Evolutionary conservation across 2,888 invertebrate species (phyloP).

Genomic region (Agrotis exclamationis): DNA sequence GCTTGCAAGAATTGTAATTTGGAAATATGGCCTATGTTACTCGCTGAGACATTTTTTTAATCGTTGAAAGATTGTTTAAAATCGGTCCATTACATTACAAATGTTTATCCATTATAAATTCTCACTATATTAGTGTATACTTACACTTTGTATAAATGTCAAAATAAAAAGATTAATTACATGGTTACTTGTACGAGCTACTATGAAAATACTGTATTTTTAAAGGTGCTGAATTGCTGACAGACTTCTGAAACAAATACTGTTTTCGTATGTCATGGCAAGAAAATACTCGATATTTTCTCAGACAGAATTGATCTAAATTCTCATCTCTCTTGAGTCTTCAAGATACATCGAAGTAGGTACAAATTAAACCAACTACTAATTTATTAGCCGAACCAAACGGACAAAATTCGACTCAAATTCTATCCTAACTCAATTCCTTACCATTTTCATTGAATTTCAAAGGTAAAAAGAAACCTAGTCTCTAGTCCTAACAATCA

Average conservation of each 20-base stretch:
- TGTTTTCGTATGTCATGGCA: neutral
- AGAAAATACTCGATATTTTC: neutral
- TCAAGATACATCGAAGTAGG: neutral
- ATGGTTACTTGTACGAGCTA: too few relatives aligned
- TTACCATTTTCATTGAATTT: constrained; percentile 39
- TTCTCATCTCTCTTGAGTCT: neutral
- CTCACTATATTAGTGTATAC: too few relatives aligned
- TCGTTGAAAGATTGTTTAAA: too few relatives aligned
- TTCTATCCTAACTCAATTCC: constrained; percentile 4
- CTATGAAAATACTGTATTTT: too few relatives aligned
- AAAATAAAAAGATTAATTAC: too few relatives aligned
- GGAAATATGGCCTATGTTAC: too few relatives aligned
- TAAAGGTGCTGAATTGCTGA: too few relatives aligned
- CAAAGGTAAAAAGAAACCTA: constrained; percentile 44
- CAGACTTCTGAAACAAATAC: neutral
- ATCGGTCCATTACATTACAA: too few relatives aligned
- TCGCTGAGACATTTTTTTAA: too few relatives aligned
- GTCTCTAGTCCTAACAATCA: constrained; percentile 52
- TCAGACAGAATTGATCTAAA: neutral
- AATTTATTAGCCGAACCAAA: neutral
- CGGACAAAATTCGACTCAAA: constrained; percentile 1
- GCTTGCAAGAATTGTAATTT: too few relatives aligned
- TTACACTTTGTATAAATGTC: too few relatives aligned
- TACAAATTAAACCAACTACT: neutral
- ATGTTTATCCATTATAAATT: too few relatives aligned